These are phyloP conservation scores for Cheirogaleus medius DNA, from an alignment of 2,113 vertebrate genomes.

Conservation along the genomic window DNA sequence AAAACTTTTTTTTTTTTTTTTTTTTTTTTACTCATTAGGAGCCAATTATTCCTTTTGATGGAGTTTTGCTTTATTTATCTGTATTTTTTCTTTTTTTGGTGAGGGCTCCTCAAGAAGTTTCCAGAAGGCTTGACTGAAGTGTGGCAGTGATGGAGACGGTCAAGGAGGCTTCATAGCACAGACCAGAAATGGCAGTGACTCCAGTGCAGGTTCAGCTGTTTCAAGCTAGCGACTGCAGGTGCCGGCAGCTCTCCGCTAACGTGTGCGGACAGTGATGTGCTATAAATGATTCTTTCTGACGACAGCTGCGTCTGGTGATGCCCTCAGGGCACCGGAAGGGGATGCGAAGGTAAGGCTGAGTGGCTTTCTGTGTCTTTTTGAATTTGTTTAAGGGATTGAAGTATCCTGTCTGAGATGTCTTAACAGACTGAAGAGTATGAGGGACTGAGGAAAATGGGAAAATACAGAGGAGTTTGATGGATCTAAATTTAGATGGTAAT, in stretches of 20 bases:
- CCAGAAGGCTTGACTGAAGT: neutral
- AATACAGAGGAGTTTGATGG: conserved; percentile 14
- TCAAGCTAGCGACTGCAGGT: neutral
- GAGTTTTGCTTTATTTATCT: neutral
- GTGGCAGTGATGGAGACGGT: neutral
- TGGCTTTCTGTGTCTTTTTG: conserved; percentile 53
- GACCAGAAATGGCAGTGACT: neutral
- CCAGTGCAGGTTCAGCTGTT: neutral
- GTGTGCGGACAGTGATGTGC: neutral
- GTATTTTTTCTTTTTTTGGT: conserved; percentile 21
- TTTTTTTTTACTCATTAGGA: neutral
- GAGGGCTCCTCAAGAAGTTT: neutral
- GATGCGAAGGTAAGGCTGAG: conserved; percentile 13
- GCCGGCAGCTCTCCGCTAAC: neutral
- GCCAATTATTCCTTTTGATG: neutral
- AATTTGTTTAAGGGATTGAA: conserved; percentile 48
- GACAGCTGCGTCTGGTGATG: neutral
- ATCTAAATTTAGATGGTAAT: conserved; percentile 21
- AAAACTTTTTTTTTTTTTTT: neutral
- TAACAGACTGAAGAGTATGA: conserved; percentile 5
- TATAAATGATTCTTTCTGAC: neutral
- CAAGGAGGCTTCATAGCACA: neutral
- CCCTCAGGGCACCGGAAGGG: neutral
- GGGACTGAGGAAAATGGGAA: neutral
- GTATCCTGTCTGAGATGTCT: conserved; percentile 22